Evolutionary conservation across 2,113 vertebrate genomes (phyloP), one percentile per base, ranked within the genome.

Genomic region (Perognathus longimembris): DNA sequence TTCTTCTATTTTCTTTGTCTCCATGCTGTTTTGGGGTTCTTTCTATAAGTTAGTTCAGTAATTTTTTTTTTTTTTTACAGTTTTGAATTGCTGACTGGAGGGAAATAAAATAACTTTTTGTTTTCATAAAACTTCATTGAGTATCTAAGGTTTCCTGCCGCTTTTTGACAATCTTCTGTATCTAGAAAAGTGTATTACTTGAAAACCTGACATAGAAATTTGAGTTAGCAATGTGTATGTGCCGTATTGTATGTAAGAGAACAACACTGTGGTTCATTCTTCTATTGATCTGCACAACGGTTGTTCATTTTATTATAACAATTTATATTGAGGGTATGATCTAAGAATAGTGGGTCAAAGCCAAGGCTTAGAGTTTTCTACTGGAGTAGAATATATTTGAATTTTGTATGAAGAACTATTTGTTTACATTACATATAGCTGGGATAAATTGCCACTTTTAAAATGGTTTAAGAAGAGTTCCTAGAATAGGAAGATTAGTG

Each of bases 141-240:
- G 36, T 97, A 97, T 96, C 97, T 98, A 94, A 95, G 96, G 97
- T 94, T 95, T 98, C 97, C 98, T 99, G 98, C 98, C 99, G 98
- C 98, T 98, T 98, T 98, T 98, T 98, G 99, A 99, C 99, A 99
- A 99, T 99, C 99, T 98, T 96, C 95, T 98, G 95, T 98, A 98
- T 98, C 98, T 98, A 97, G 97, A 96, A 96, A 97, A 97, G 96
- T 96, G 94, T 96, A 96, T 98, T 98, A 98, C 97, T 98, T 98
- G 98, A 98, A 98, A 98, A 97, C 97, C 96, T 96, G 95, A 97
- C 94, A 90, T 97, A 97, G 96, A 96, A 90, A 75, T 11, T 87
- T 97, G 96, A 97, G 91, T 98, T 97, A 98, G 97, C 96, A 97
- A 82, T 97, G 97, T 97, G 95, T 80, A 93, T 95, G 96, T 97